phyloP scores from a whole-genome alignment of 2,797 vertebrate genomes.

The Muscicapa comitata region DNA sequence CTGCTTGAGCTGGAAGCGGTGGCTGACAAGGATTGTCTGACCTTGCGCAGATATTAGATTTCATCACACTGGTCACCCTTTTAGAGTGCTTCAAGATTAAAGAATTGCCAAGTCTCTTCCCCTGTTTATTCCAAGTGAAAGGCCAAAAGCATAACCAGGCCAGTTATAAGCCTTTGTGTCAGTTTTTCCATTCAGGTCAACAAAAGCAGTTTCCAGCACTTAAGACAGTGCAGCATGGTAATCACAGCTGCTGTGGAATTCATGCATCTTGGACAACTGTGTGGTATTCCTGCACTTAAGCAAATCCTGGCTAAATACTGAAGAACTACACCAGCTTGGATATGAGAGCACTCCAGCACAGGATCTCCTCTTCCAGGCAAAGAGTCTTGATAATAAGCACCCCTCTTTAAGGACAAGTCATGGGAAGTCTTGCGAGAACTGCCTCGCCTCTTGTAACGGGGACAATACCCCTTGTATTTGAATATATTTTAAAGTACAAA shows the following conservation, averaged over 20 bases:
- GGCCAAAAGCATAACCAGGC: neutral
- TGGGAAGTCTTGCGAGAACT: neutral
- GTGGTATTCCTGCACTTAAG: neutral
- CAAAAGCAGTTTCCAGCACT: neutral
- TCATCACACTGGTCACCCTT: conserved; percentile 4
- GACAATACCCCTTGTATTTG: neutral
- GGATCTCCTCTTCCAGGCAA: neutral
- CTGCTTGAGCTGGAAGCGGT: conserved; percentile 1
- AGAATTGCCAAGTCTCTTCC: conserved; percentile 32
- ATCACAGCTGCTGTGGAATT: neutral
- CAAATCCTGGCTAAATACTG: neutral
- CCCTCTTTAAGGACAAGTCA: neutral
- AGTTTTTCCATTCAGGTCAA: neutral
- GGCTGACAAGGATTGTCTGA: conserved; percentile 35
- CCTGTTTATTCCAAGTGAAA: neutral
- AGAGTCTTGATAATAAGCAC: neutral
- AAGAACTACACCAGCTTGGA: neutral
- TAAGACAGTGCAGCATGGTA: neutral
- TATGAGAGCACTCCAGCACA: neutral
- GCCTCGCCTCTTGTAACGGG: neutral
- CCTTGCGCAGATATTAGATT: conserved; percentile 49
- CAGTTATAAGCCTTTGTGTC: neutral
- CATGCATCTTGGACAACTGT: neutral
- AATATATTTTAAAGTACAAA: neutral
- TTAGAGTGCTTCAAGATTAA: neutral